Conservation (phyloP, 2,888 invertebrate genomes). For the Tipula vernalis region DNA sequence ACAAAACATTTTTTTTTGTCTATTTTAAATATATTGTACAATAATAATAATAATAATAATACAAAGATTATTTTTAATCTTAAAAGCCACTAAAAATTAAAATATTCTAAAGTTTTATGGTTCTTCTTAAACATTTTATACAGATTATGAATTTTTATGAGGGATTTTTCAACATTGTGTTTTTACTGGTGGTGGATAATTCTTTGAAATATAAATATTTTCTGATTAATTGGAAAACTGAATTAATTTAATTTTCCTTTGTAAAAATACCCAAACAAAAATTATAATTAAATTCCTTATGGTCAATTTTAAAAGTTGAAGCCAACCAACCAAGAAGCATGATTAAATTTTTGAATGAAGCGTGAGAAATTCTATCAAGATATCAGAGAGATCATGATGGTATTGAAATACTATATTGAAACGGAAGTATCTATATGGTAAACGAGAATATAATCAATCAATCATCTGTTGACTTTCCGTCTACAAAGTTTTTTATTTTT, state of each 20-base stretch:
- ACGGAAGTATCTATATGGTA: neutral
- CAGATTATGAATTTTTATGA: neutral
- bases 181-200: neutral
- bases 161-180: neutral
- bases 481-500: neutral
- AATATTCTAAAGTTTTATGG: neutral
- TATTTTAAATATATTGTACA: neutral
- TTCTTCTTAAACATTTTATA: neutral
- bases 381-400: neutral
- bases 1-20: neutral
- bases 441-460: neutral
- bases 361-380: neutral
- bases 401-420: neutral
- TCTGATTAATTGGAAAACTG: neutral
- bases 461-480: neutral
- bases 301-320: neutral
- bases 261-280: neutral
- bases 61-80: neutral
- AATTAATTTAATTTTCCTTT: neutral
- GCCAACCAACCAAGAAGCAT: neutral
- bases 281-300: neutral
- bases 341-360: neutral
- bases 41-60: neutral
- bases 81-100: neutral
- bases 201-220: neutral